Evolutionary conservation across 2,797 vertebrate species (phyloP).

Genomic region (Phalanger gymnotis): DNA sequence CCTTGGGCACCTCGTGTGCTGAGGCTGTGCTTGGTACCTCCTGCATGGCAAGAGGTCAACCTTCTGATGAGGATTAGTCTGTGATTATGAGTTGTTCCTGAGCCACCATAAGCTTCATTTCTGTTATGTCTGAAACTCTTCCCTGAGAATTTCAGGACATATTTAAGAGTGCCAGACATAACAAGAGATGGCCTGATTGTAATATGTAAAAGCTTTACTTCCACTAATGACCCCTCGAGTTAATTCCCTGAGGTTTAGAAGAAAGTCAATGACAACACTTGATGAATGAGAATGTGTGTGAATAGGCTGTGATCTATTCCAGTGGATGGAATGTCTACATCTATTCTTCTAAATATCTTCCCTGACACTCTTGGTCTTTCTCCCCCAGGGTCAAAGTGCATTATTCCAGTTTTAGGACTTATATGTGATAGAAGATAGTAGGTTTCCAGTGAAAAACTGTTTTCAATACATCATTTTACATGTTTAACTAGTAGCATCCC

Average conservation of each 20-base stretch:
- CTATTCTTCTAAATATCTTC: neutral
- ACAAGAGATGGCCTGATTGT: neutral
- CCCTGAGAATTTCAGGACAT: neutral
- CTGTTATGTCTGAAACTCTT: neutral
- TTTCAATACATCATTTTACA: neutral
- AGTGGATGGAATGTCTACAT: neutral
- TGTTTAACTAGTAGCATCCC: neutral
- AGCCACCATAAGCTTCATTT: neutral
- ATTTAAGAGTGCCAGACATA: neutral
- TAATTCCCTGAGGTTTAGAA: constrained; percentile 43
- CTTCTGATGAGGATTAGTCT: neutral
- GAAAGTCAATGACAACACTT: constrained; percentile 28
- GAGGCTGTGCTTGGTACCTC: neutral
- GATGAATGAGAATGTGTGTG: neutral
- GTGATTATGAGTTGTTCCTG: neutral
- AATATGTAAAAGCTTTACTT: neutral
- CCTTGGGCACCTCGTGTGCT: neutral
- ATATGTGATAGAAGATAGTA: neutral
- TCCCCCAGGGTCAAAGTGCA: neutral
- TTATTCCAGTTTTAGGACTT: neutral
- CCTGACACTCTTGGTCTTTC: neutral
- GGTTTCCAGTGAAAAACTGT: neutral
- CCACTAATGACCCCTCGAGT: neutral
- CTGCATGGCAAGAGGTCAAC: neutral
- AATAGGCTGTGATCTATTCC: neutral